Evolutionary conservation across 2,888 invertebrate species (phyloP).

Genomic region (Cylloceria caligata): DNA sequence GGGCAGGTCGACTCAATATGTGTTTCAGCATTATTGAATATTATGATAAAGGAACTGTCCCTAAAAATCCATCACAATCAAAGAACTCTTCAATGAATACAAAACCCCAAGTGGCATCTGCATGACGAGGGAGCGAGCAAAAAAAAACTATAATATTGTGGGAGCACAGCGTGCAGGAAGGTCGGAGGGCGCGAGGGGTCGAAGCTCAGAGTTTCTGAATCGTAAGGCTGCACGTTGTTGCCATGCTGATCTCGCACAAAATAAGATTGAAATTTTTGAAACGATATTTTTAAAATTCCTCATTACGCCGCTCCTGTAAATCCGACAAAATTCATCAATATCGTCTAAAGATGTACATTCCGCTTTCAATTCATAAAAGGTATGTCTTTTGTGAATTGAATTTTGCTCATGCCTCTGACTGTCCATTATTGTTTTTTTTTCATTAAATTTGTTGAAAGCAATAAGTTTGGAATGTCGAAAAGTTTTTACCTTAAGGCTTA

Average conservation of each 20-base stretch:
- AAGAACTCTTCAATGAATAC: background rate
- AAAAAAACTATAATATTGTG: slow-evolving; percentile 23
- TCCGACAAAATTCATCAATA: slow-evolving; percentile 9
- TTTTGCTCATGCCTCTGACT: background rate
- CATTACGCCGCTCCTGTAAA: slow-evolving; percentile 11
- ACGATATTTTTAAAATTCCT: background rate
- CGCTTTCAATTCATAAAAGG: slow-evolving; percentile 26
- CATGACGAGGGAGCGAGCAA: slow-evolving; percentile 12
- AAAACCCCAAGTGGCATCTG: slow-evolving; percentile 30
- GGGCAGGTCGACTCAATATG: background rate
- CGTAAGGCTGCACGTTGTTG: background rate
- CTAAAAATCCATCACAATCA: background rate
- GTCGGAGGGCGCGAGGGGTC: background rate
- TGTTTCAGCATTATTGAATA: background rate
- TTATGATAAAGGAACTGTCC: background rate
- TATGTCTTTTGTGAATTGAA: background rate
- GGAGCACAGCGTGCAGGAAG: background rate
- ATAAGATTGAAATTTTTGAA: background rate
- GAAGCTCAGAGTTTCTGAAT: slow-evolving; percentile 30
- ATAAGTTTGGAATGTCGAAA: slow-evolving; percentile 23
- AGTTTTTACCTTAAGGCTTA: slow-evolving; percentile 22
- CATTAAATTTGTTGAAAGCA: background rate
- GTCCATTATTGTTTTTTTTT: slow-evolving; percentile 4
- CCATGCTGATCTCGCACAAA: background rate
- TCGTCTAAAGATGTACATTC: background rate